Evolutionary conservation across 2,113 vertebrate genomes (phyloP), one percentile per base, ranked within the genome.

Genomic region (Corythornis cristatus): DNA sequence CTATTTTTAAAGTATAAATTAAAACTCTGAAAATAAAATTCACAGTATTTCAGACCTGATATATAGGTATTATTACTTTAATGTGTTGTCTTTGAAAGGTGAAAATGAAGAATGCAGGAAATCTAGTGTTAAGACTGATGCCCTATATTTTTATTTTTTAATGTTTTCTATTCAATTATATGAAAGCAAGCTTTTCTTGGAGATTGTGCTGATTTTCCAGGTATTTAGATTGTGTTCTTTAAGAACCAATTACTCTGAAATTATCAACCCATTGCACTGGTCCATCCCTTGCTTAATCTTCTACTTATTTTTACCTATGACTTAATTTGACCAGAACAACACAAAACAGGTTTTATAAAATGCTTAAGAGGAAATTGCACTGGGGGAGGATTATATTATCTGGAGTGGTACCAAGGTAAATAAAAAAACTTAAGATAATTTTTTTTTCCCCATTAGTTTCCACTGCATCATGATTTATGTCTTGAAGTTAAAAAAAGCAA

Each of bases 271-370:
- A 7, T 84, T 87, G 25, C 51, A 58, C 16, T 66, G 31, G 33
- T 62, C 64, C 10, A 21, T 89, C 31, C 19, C 3, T 45, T 83
- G 11, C 28, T 83, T 56, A 76, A 28, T 33, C 16, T 91, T 86
- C 42, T 92, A 20, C 35, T 76, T 95, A 31, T 62, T 89, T 93
- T 91, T 80, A 28, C 25, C 12, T 85, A 29, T 46, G 33, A 73
- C 37, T 89, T 33, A 71, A 12, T 89, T 94, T 96, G 56, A 82
- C n/a, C 62, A 43, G 87, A 84, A 73, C 31, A 82, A 68, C 28
- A 67, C 26, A 42, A 78, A 92, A 10, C 57, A 79, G 81, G 51
- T 86, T 84, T 89, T 65, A 31, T 72, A 72, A 61, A 23, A 33
- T 45, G 66, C 65, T 87, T 89, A 79, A 68, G 40, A 78, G 53